Percentiles rank a stretch among this genome's conserved stretches.
Evolutionary conservation across 2,888 invertebrate species (phyloP).

Genomic region (Tetragnatha montana): DNA sequence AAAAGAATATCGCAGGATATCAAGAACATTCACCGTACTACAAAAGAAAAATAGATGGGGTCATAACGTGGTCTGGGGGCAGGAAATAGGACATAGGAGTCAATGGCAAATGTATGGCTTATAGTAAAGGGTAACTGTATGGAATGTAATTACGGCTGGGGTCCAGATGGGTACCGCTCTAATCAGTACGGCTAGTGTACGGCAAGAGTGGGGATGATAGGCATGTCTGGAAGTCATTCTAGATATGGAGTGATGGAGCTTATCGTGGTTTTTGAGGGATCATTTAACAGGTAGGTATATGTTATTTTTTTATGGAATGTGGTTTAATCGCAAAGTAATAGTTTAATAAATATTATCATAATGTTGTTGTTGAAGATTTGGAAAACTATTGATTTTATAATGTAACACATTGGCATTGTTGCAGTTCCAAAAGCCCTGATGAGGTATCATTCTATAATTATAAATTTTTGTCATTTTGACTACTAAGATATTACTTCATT

Average conservation of each 20-base stretch:
- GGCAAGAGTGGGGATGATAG: not conserved
- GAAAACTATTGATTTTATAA: too few relatives aligned
- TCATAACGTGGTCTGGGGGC: not conserved
- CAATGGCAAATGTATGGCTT: constrained; percentile 12
- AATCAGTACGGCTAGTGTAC: not conserved
- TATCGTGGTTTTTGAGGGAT: not conserved
- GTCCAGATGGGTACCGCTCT: constrained; percentile 17
- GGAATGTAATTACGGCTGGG: constrained; percentile 21
- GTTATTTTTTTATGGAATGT: too few relatives aligned
- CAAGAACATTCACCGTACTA: not conserved
- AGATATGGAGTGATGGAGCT: constrained; percentile 6
- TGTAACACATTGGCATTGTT: too few relatives aligned
- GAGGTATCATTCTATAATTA: too few relatives aligned
- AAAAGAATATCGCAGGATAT: too few relatives aligned
- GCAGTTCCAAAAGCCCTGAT: too few relatives aligned
- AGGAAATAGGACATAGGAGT: constrained; percentile 6
- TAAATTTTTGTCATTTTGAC: too few relatives aligned
- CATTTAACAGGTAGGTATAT: too few relatives aligned
- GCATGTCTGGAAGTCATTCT: constrained; percentile 17
- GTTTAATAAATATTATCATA: too few relatives aligned
- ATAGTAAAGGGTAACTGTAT: not conserved
- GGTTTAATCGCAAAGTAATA: too few relatives aligned
- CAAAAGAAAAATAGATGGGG: not conserved
- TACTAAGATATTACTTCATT: too few relatives aligned
- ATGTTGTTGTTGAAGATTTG: too few relatives aligned